Conservation (phyloP, 35 echinoderm and acorn worm species). For the Amphiura filiformis region DNA sequence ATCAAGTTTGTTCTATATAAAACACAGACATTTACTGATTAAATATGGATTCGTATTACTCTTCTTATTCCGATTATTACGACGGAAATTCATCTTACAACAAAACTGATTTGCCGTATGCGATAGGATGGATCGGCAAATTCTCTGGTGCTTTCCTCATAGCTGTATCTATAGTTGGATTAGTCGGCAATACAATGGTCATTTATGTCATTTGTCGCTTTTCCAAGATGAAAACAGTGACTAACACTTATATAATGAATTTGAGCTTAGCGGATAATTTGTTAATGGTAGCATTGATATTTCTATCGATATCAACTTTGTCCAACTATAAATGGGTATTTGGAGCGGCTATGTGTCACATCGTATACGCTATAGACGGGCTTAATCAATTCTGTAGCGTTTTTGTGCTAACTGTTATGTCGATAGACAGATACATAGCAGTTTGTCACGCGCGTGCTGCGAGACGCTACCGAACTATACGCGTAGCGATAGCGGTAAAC, state of each 20-base stretch:
- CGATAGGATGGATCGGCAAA: neutral
- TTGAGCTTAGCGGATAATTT: slow-evolving; percentile 61
- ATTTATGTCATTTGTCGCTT: slow-evolving; percentile 69
- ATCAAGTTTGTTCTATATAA: too few species aligned
- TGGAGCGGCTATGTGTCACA: slow-evolving; percentile 47
- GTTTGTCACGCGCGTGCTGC: slow-evolving; percentile 57
- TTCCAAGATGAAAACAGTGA: slow-evolving; percentile 86
- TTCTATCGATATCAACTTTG: slow-evolving; percentile 31
- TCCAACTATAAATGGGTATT: slow-evolving; percentile 42
- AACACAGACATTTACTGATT: neutral
- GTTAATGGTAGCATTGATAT: slow-evolving; percentile 41
- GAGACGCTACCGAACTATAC: slow-evolving; percentile 37
- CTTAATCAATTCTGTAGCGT: slow-evolving; percentile 57
- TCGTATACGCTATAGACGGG: slow-evolving; percentile 44
- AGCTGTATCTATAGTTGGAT: slow-evolving; percentile 41
- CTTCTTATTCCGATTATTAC: neutral
- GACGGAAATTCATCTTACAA: neutral
- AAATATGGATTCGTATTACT: neutral
- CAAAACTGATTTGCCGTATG: neutral
- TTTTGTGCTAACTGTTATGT: slow-evolving; percentile 60
- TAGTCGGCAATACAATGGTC: slow-evolving; percentile 59
- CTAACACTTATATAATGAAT: slow-evolving; percentile 72
- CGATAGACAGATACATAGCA: slow-evolving; percentile 63
- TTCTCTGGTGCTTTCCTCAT: slow-evolving; percentile 16
- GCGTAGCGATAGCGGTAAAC: slow-evolving; percentile 38